A percentile compares a stretch with the other conserved stretches of the same genome.
phyloP scores from a whole-genome alignment of 2,888 invertebrate species.

The Timema podura region DNA sequence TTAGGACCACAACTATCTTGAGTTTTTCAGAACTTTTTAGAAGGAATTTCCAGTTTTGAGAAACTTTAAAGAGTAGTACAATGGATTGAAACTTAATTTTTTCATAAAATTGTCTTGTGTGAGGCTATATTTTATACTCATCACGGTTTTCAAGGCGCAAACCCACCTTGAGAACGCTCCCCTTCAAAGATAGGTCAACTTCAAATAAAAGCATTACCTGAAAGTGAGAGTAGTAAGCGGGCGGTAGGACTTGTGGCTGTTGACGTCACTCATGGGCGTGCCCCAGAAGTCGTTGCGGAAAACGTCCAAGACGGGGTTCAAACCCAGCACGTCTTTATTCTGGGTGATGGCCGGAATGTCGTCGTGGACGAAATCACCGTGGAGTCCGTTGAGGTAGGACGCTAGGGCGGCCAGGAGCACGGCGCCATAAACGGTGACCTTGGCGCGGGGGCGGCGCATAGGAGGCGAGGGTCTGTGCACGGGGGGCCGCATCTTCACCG shows the following conservation, averaged over 20 bases:
- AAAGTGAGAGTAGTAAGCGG: constrained; percentile 80
- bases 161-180: too few species aligned
- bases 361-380: constrained; percentile 83
- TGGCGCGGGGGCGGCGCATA: background rate
- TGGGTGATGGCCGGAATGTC: constrained; percentile 79
- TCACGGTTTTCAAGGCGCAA: too few species aligned
- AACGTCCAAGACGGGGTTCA: constrained; percentile 57
- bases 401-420: constrained; percentile 63
- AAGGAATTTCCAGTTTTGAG: too few species aligned
- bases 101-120: too few species aligned
- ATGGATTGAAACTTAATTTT: too few species aligned
- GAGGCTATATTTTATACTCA: too few species aligned
- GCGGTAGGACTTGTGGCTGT: constrained; percentile 83
- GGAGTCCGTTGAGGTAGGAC: constrained; percentile 69
- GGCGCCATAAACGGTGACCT: constrained; percentile 48
- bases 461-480: background rate
- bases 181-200: too few species aligned
- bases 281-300: constrained; percentile 86
- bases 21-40: too few species aligned
- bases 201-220: constrained; percentile 57
- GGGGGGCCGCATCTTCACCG: constrained; percentile 4
- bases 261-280: constrained; percentile 75
- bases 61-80: too few species aligned
- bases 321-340: constrained; percentile 75
- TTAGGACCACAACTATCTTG: too few species aligned